Evolutionary conservation across 2,797 vertebrate species (phyloP), one percentile per base, ranked within the genome.

Genomic region (Scomberomorus guttatus): DNA sequence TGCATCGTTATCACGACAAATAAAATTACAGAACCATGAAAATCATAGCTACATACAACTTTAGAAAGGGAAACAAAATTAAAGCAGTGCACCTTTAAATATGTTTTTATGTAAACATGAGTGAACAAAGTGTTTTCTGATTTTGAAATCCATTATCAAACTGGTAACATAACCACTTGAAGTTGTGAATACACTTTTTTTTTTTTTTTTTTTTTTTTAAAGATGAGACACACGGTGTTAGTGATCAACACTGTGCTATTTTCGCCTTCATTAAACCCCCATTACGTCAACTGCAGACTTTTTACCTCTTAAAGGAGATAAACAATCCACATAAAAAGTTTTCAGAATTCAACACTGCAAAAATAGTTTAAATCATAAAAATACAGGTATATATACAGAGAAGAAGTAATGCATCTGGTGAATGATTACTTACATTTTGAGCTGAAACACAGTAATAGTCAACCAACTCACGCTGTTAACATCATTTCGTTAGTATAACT

Each of bases 311-410:
- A 82, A 73, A 89, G 87, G 87, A 90, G 85, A 90, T 74, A 90
- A 90, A 91, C 86, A 86, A 87, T 88, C 88, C 86, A 88, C 92
- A 62, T 91, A 90, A 89, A 94, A 92, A 90, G 82, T 90, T 85
- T 77, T 91, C 80, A 88, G 77, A 90, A 82, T 91, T 91, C 87
- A 90, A 93, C 88, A 90, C 92, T 93, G 91, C 90, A 94, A 94
- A 94, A 94, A 93, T 92, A 90, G 90, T 92, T 92, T 48, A 94
- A 93, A 93, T 92, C 89, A 93, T 93, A 92, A 86, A 94, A 94
- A 91, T 91, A 91, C 87, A 92, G 69, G 46, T 84, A 87, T 89
- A 86, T 92, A 83, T 89, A 94, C 88, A 93, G 63, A 91, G 75
- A 82, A 81, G 79, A 87, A 92, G 83, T 90, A 89, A 93, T 91